phyloP scores from a whole-genome alignment of 2,888 invertebrate species.

The Xestoiulus laeticollis region DNA sequence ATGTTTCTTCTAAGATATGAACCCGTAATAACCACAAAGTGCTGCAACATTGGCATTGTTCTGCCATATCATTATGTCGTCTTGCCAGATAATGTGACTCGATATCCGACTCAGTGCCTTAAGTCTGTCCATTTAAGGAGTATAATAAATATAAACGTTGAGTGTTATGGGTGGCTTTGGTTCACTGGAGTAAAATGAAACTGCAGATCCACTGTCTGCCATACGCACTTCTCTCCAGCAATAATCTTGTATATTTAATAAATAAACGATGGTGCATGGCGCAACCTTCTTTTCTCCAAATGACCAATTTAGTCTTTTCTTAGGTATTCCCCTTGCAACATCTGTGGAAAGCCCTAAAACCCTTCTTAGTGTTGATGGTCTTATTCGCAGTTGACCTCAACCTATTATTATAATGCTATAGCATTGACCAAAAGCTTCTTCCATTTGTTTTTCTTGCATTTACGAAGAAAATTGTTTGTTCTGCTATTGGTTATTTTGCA shows the following conservation, averaged over 20 bases:
- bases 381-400: not conserved
- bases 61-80: not conserved
- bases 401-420: not conserved
- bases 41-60: not conserved
- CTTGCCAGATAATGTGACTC: not conserved
- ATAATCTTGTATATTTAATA: slow-evolving; percentile 27
- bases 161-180: slow-evolving; percentile 34
- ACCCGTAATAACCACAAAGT: slow-evolving; percentile 19
- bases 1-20: not conserved
- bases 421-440: not conserved
- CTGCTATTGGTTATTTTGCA: too few relatives aligned
- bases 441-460: not conserved
- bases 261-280: not conserved
- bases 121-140: slow-evolving; percentile 25
- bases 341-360: not conserved
- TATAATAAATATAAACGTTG: slow-evolving; percentile 15
- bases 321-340: not conserved
- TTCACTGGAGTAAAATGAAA: not conserved
- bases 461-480: too few relatives aligned
- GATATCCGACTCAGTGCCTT: not conserved
- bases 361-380: not conserved
- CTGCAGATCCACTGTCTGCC: not conserved
- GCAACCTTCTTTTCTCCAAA: not conserved
- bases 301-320: not conserved
- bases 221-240: not conserved